Percentiles rank a stretch among this genome's conserved stretches.
phyloP scores from a whole-genome alignment of 2,797 vertebrate genomes.

The Xenopus petersii region DNA sequence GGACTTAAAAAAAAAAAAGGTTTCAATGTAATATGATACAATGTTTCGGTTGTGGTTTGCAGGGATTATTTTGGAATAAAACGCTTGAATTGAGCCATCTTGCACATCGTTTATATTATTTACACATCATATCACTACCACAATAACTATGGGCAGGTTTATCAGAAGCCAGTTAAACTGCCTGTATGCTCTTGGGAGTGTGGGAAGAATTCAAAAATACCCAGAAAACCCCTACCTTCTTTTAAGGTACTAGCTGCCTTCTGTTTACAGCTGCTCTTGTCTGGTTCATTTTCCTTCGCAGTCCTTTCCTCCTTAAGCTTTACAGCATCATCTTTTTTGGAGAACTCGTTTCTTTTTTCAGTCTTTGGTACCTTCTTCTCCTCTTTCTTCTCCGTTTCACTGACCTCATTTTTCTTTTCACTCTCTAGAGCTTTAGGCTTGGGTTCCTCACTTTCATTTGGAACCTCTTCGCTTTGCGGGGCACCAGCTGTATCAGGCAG shows the following conservation, averaged over 20 bases:
- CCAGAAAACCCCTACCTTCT: slow-evolving; percentile 73
- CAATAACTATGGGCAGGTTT: too few species aligned
- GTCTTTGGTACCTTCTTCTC: slow-evolving; percentile 68
- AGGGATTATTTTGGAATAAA: too few species aligned
- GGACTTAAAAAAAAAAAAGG: too few species aligned
- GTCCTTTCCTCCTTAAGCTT: slow-evolving; percentile 74
- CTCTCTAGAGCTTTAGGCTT: slow-evolving; percentile 61
- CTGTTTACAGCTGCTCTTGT: slow-evolving; percentile 75
- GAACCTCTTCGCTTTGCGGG: slow-evolving; percentile 58
- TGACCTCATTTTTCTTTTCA: slow-evolving; percentile 64
- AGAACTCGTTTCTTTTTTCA: slow-evolving; percentile 69
- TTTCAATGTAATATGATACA: too few species aligned
- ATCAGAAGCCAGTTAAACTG: too few species aligned
- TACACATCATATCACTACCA: too few species aligned
- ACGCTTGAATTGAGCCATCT: too few species aligned
- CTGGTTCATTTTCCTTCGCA: slow-evolving; percentile 57
- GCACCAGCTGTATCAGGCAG: slow-evolving; percentile 60
- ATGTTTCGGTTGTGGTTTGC: too few species aligned
- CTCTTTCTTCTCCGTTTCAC: slow-evolving; percentile 66
- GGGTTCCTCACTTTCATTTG: slow-evolving; percentile 62
- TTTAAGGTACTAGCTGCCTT: slow-evolving; percentile 77
- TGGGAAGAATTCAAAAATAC: too few species aligned
- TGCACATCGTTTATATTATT: too few species aligned
- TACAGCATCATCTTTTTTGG: slow-evolving; percentile 64
- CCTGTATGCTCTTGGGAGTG: too few species aligned